phyloP scores from a whole-genome alignment of 2,113 vertebrate species.

The Oryzias celebensis region DNA sequence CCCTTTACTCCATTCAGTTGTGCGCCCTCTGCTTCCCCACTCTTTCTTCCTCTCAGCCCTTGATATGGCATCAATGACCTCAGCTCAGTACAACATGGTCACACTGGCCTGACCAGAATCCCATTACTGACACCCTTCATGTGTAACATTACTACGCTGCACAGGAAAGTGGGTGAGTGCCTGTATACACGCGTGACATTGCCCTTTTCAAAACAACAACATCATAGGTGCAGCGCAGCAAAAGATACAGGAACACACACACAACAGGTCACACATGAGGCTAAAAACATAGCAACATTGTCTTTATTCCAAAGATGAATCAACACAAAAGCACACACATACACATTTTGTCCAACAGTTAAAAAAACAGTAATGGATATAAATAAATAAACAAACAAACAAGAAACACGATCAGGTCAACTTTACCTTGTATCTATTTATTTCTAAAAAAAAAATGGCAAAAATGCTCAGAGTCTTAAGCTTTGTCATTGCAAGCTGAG shows the following conservation, averaged over 20 bases:
- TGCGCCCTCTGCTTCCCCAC: constrained; percentile 9
- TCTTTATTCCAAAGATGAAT: constrained; percentile 13
- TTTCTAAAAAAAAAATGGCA: too few relatives aligned
- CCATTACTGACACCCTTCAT: constrained; percentile 76
- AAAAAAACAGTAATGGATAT: too few relatives aligned
- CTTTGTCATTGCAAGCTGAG: too few relatives aligned
- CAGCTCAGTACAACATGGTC: constrained; percentile 60
- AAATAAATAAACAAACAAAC: too few relatives aligned
- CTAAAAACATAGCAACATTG: constrained; percentile 5
- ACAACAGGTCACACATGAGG: background rate
- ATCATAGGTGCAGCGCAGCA: constrained; percentile 34
- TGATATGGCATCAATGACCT: constrained; percentile 68
- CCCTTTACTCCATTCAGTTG: constrained; percentile 18
- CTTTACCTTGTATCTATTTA: too few relatives aligned
- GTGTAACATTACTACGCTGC: constrained; percentile 66
- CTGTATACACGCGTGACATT: constrained; percentile 64
- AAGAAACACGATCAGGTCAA: too few relatives aligned
- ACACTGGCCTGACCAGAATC: constrained; percentile 69
- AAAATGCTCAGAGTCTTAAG: too few relatives aligned
- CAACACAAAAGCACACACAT: constrained; percentile 8
- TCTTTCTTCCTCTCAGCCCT: constrained; percentile 25
- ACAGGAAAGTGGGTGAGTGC: constrained; percentile 16
- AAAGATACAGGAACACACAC: constrained; percentile 23
- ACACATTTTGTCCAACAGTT: too few relatives aligned
- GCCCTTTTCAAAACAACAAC: constrained; percentile 59